Evolutionary conservation across 1,140 invertebrate species (phyloP), one percentile per base, ranked within the genome.

Genomic region (Platorchestia sp.): DNA sequence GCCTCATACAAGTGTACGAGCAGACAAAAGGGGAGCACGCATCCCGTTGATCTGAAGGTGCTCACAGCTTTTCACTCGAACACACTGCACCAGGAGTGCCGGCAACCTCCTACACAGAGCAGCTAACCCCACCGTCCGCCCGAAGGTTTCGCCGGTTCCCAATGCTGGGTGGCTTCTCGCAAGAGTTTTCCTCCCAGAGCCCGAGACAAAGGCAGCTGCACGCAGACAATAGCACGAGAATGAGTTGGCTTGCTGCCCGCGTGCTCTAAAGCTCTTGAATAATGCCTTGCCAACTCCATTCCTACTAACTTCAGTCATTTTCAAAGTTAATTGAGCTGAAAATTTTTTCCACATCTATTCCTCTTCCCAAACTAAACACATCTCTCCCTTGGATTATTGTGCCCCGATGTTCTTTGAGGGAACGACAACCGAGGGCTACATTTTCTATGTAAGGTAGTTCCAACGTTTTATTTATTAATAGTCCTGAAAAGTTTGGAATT

Each of bases 211-310:
- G 87, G 41, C 87, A 5, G 87, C 87, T 89, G 87, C 41, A 89
- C 36, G 59, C 59, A 89, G 87, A 89, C 87, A 89, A 89, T 89
- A 44, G 87, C 87, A 42, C 10, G 87, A 44, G 87, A 89, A 89
- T 89, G 87, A 89, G 43, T 41, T 27, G 87, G 43, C 7, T 44
- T 89, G 87, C 87, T 89, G 87, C 87, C 5, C 43, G 36, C 41
- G 87, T 89, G 87, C 87, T 89, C 87, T 89, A 89, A 89, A 89
- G 59, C 59, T 22, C 59, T 75, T 75, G 59, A 75, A 75, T 75
- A 75, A 75, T 75, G 59, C 59, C 59, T 27, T 75, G 59, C 59
- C 59, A 75, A 75, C 59, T 75, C 59, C 59, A 75, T 75, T 27
- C 59, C 59, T 75, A 22, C 59, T 75, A 75, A 75, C 59, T 75